These are phyloP conservation scores for Tetramorium parvispinum DNA, from an alignment of 1,140 invertebrate genomes.

Conservation along the genomic window DNA sequence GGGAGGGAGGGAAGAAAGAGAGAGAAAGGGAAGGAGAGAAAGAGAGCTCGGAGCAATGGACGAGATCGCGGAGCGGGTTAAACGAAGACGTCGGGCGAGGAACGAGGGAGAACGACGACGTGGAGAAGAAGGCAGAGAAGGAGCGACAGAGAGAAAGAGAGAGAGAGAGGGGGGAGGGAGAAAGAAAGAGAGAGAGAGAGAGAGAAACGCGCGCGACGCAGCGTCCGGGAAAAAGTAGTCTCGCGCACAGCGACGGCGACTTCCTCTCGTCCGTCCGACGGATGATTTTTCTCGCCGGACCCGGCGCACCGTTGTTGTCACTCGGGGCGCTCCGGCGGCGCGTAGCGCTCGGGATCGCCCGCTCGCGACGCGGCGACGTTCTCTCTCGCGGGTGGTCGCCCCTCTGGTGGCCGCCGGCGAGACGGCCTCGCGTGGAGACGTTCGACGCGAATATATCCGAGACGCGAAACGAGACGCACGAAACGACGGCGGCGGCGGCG, in stretches of 20 bases:
- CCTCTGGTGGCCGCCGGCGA: conserved; percentile 26
- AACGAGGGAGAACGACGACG: neutral
- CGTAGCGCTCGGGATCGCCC: no score
- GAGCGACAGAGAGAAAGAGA: neutral
- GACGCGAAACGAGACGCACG: conserved; percentile 19
- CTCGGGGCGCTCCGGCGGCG: neutral
- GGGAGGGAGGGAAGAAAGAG: neutral
- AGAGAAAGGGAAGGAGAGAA: neutral
- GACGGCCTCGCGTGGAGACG: conserved; percentile 8
- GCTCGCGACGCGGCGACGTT: neutral
- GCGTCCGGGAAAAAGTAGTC: neutral
- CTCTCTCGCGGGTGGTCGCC: conserved; percentile 41
- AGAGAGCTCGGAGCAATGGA: conserved; percentile 10
- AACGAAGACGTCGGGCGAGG: conserved; percentile 22
- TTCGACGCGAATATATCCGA: conserved; percentile 41
- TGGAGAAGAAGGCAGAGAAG: neutral
- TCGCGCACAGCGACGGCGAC: neutral
- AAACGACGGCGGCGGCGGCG: neutral
- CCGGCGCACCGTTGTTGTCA: neutral
- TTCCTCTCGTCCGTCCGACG: neutral
- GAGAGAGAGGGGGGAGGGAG: neutral
- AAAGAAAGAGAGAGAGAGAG: neutral
- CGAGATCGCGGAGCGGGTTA: conserved; percentile 33
- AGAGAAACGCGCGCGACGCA: conserved; percentile 24
- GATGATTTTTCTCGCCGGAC: neutral